Evolutionary conservation across 2,888 invertebrate species (phyloP).

Genomic region (Andrena marginata): DNA sequence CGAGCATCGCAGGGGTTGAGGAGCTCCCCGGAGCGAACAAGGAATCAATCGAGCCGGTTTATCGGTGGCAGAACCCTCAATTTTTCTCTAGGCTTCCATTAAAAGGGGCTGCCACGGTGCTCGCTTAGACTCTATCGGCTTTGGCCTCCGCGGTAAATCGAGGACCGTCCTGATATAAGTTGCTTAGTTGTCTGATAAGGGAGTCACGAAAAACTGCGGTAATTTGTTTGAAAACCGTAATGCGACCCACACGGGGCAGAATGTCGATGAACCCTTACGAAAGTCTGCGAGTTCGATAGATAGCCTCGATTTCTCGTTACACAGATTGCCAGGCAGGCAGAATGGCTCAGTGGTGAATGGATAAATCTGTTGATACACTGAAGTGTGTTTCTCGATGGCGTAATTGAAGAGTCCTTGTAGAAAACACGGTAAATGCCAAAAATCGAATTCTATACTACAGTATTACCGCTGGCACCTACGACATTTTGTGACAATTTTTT

Average conservation of each 20-base stretch:
- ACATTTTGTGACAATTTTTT: too few species aligned
- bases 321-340: not conserved
- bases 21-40: slow-evolving; percentile 25
- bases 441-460: too few species aligned
- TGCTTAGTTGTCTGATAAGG: slow-evolving; percentile 16
- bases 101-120: slow-evolving; percentile 27
- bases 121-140: slow-evolving; percentile 12
- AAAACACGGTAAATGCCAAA: too few species aligned
- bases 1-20: slow-evolving; percentile 20
- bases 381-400: too few species aligned
- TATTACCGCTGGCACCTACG: too few species aligned
- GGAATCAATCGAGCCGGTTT: slow-evolving; percentile 62
- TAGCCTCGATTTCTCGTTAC: not conserved
- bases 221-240: slow-evolving; percentile 10
- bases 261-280: slow-evolving; percentile 5
- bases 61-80: slow-evolving; percentile 51
- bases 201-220: slow-evolving; percentile 24
- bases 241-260: not conserved
- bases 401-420: too few species aligned
- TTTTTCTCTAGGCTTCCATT: slow-evolving; percentile 54
- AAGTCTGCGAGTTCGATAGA: not conserved
- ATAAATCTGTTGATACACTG: not conserved
- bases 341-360: not conserved
- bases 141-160: slow-evolving; percentile 20
- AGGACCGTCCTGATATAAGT: slow-evolving; percentile 17